Conservation (phyloP, 2,888 invertebrate genomes). For the Chalcosyrphus nemorum region DNA sequence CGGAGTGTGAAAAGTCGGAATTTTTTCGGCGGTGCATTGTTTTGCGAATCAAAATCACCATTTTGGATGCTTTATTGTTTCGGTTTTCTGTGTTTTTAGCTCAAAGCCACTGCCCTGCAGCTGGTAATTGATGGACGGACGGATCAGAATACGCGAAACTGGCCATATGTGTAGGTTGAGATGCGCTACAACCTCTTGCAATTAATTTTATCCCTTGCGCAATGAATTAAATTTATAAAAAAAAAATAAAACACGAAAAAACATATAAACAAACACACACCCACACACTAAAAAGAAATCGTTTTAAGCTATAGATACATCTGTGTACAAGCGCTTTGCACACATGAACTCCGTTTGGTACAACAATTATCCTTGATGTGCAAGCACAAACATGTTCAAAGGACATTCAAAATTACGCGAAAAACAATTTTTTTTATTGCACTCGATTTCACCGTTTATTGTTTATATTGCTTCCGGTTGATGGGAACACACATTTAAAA, state of each 20-base stretch:
- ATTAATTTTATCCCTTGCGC: conserved; percentile 67
- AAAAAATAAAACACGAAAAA: conserved; percentile 20
- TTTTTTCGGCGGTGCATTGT: conserved; percentile 73
- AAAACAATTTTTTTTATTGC: not conserved
- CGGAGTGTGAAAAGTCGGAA: conserved; percentile 80
- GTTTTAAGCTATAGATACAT: conserved; percentile 9
- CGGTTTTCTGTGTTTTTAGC: conserved; percentile 55
- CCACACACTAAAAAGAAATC: conserved; percentile 16
- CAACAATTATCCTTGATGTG: conserved; percentile 53
- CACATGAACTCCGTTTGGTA: conserved; percentile 34
- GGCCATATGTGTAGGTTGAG: conserved; percentile 7
- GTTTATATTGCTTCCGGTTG: not conserved
- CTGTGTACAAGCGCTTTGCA: conserved; percentile 5
- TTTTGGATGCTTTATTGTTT: conserved; percentile 71
- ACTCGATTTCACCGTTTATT: not conserved
- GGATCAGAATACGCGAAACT: conserved; percentile 41
- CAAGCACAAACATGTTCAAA: conserved; percentile 32
- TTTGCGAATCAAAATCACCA: conserved; percentile 72
- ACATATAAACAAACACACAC: too few species aligned
- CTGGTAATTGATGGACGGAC: conserved; percentile 58
- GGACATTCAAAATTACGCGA: conserved; percentile 16
- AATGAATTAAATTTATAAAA: conserved; percentile 57
- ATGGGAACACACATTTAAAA: not conserved
- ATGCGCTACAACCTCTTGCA: conserved; percentile 59
- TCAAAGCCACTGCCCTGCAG: conserved; percentile 53